Evolutionary conservation across 2,797 vertebrate species (phyloP).

Genomic region (Falco columbarius): DNA sequence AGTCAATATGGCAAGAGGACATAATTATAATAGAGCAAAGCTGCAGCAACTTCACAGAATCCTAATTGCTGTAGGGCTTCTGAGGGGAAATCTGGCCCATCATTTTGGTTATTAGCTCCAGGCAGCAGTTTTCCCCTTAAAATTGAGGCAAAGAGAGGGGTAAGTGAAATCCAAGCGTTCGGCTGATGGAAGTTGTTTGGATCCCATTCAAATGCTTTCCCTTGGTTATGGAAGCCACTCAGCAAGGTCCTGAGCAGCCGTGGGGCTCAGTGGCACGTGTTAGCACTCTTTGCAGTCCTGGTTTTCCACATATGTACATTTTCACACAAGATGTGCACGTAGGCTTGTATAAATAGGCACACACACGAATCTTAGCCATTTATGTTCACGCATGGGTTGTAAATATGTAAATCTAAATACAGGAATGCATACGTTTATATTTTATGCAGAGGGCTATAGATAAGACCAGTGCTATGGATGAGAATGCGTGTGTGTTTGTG

Average conservation of each 20-base stretch:
- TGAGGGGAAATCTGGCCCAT: neutral
- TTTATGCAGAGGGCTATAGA: neutral
- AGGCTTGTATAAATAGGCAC: neutral
- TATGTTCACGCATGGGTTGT: neutral
- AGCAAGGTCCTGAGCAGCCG: neutral
- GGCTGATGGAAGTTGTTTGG: neutral
- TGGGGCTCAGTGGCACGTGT: neutral
- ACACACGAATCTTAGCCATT: neutral
- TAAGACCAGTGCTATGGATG: neutral
- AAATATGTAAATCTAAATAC: fast-evolving
- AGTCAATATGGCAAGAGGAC: neutral
- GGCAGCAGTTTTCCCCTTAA: neutral
- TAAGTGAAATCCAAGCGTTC: neutral
- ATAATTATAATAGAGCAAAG: neutral
- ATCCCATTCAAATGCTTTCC: neutral
- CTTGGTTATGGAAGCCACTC: neutral
- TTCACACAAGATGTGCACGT: neutral
- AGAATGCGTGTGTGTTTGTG: neutral
- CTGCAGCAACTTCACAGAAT: neutral
- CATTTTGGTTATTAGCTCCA: neutral
- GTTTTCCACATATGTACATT: neutral
- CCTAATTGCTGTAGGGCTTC: neutral
- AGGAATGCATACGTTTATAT: fast-evolving
- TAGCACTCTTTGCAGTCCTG: neutral
- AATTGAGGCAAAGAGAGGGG: neutral